Conservation (phyloP, 2,797 vertebrate genomes). For the Serranus cabrilla region DNA sequence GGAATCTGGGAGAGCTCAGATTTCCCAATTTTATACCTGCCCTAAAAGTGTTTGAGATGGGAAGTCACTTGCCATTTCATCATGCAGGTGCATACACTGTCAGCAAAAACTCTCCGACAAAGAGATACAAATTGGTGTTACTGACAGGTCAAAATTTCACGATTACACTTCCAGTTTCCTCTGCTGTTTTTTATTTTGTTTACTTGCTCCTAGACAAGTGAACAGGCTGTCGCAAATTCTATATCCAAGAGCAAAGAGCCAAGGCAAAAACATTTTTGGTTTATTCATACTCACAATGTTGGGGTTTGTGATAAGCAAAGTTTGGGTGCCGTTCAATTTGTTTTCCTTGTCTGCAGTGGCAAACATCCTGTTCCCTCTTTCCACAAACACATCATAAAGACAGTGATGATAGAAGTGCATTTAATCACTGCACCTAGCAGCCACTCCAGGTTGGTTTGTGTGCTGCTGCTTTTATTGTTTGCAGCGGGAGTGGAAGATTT, state of each 20-base stretch:
- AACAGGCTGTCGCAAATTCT: neutral
- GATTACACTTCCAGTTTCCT: neutral
- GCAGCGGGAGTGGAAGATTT: neutral
- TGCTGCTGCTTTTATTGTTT: neutral
- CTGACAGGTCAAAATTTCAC: constrained; percentile 13
- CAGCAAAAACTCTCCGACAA: neutral
- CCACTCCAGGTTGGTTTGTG: neutral
- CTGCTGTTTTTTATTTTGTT: neutral
- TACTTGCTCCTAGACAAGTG: neutral
- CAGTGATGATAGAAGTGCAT: neutral
- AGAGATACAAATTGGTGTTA: neutral
- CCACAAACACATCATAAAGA: neutral
- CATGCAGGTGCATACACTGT: neutral
- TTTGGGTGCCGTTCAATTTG: neutral
- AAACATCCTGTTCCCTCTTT: neutral
- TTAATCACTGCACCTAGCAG: neutral
- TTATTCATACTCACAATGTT: neutral
- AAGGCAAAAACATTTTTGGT: neutral
- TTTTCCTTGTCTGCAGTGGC: neutral
- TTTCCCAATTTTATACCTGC: neutral
- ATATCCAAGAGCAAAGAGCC: neutral
- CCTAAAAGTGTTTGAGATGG: neutral
- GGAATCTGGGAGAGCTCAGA: neutral
- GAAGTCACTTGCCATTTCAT: neutral
- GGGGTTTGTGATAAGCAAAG: neutral